A percentile compares a stretch with the other conserved stretches of the same genome.
Evolutionary conservation across 53 echinoderm and acorn worm genomes (phyloP).

Genomic region (Antedon mediterranea): DNA sequence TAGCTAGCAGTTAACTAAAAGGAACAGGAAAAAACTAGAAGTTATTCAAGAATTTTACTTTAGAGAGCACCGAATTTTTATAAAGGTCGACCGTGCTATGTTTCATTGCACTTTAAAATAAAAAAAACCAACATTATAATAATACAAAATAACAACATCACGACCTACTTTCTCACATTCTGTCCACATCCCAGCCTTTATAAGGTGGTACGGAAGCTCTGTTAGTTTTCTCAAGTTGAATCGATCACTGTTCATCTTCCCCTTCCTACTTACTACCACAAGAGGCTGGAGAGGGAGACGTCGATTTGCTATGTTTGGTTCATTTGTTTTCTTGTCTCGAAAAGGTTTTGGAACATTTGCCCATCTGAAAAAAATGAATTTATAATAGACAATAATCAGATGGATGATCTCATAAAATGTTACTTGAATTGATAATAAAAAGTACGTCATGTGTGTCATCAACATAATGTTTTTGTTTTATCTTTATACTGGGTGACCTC

Average conservation of each 20-base stretch:
- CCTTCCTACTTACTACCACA: not conserved
- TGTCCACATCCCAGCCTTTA: slow-evolving; percentile 58
- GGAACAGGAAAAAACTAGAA: not conserved
- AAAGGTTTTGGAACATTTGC: slow-evolving; percentile 76
- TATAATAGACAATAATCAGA: too few relatives aligned
- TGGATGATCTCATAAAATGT: too few relatives aligned
- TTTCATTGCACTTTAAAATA: too few relatives aligned
- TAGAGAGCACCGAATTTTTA: too few relatives aligned
- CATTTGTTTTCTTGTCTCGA: slow-evolving; percentile 47
- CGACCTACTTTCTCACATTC: slow-evolving; percentile 33
- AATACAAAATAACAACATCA: too few relatives aligned
- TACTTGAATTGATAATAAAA: too few relatives aligned
- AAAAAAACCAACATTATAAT: too few relatives aligned
- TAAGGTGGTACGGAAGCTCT: slow-evolving; percentile 62
- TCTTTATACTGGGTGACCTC: too few relatives aligned
- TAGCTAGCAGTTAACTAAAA: too few relatives aligned
- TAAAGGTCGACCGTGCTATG: too few relatives aligned
- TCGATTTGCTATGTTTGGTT: slow-evolving; percentile 46
- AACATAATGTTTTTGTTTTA: too few relatives aligned
- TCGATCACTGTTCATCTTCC: not conserved
- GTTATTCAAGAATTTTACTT: not conserved
- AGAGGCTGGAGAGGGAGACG: slow-evolving; percentile 72
- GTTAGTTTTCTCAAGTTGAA: slow-evolving; percentile 71
- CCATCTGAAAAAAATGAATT: slow-evolving; percentile 50
- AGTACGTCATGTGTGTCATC: too few relatives aligned